Evolutionary conservation across 2,797 vertebrate species (phyloP).

Genomic region (Limnodromus scolopaceus): DNA sequence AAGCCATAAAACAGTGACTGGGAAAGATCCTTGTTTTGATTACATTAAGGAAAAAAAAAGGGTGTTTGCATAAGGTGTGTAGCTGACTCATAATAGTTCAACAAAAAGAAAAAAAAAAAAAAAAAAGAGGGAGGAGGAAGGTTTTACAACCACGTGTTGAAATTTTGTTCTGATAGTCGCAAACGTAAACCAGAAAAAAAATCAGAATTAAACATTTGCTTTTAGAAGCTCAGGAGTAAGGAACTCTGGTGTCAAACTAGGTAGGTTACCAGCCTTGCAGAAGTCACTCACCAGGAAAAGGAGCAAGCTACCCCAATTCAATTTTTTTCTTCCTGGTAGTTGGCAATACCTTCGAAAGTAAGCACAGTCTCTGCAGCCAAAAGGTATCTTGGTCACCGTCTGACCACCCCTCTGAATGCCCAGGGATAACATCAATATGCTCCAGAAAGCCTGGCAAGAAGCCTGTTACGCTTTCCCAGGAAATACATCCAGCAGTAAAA

Average conservation of each 20-base stretch:
- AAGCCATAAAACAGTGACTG: neutral
- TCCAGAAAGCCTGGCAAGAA: neutral
- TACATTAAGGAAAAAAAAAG: neutral
- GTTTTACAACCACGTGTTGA: neutral
- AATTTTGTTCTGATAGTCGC: neutral
- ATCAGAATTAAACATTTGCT: neutral
- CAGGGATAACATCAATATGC: neutral
- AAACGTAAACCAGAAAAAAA: neutral
- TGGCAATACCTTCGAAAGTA: neutral
- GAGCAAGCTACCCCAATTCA: neutral
- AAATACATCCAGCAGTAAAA: neutral
- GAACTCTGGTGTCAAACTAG: neutral
- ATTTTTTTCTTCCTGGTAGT: neutral
- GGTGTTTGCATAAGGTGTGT: constrained; percentile 17
- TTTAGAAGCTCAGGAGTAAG: neutral
- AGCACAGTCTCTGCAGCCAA: neutral
- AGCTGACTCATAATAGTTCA: neutral
- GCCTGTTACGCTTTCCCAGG: neutral
- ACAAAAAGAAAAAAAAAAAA: neutral
- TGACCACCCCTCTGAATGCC: neutral
- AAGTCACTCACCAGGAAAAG: neutral
- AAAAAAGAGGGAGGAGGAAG: neutral
- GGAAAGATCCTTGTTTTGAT: neutral
- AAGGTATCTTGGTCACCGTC: neutral
- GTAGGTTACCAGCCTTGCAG: neutral